These are phyloP conservation scores for Lysandra coridon DNA, from an alignment of 2,888 invertebrate genomes.

Conservation along the genomic window DNA sequence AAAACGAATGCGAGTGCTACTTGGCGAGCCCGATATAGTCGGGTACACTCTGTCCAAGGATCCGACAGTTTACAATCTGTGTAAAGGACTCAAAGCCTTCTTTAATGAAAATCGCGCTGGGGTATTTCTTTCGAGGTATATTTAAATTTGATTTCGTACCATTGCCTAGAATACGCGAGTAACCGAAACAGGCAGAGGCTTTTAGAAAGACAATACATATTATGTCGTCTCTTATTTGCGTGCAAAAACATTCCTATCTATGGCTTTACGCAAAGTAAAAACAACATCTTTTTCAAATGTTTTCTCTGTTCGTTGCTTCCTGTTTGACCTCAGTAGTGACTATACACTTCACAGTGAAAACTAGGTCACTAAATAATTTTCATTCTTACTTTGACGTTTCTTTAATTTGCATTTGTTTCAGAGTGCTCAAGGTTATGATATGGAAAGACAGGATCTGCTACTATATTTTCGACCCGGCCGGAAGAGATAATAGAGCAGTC, in stretches of 20 bases:
- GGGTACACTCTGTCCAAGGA: constrained; percentile 73
- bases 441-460: constrained; percentile 82
- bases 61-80: constrained; percentile 72
- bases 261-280: no score
- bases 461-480: constrained; percentile 83
- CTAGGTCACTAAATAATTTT: no score
- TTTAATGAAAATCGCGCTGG: constrained; percentile 77
- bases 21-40: constrained; percentile 71
- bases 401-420: constrained; percentile 39
- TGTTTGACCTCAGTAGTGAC: no score
- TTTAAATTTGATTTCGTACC: background rate
- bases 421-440: constrained; percentile 73
- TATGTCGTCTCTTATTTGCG: no score
- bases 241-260: no score
- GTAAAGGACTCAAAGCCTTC: constrained; percentile 78
- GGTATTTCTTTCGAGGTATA: constrained; percentile 68
- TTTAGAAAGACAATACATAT: no score
- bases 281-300: no score
- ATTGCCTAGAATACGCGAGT: no score
- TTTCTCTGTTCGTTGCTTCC: no score
- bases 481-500: constrained; percentile 75
- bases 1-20: constrained; percentile 67
- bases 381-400: no score
- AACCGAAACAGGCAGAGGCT: no score
- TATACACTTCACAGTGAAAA: no score